phyloP scores from a whole-genome alignment of 2,113 vertebrate species.

The Penelope pileata region DNA sequence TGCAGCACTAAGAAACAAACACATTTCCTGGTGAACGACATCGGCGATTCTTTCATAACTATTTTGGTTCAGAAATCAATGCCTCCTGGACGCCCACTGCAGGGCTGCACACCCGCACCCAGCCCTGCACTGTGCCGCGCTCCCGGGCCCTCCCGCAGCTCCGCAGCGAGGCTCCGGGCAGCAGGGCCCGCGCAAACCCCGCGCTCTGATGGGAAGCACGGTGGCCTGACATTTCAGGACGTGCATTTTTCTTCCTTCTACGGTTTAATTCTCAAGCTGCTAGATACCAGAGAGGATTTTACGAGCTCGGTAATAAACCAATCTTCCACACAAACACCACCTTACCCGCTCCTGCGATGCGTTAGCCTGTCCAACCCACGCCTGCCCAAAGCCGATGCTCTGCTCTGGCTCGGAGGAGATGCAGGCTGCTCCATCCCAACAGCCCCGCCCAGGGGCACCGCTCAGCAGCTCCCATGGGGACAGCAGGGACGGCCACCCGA shows the following conservation, averaged over 20 bases:
- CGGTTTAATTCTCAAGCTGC: background rate
- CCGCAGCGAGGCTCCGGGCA: background rate
- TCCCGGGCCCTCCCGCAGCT: no score
- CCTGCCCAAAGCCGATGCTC: background rate
- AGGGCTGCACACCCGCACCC: no score
- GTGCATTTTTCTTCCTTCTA: background rate
- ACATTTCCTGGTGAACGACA: background rate
- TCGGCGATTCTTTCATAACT: accelerated
- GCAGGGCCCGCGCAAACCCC: no score
- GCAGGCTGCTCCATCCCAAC: background rate
- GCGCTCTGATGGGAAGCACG: no score
- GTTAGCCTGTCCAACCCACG: background rate
- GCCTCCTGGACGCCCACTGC: background rate
- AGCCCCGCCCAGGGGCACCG: no score
- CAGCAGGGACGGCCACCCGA: no score
- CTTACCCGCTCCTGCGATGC: background rate
- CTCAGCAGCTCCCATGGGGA: no score
- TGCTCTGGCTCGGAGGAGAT: background rate
- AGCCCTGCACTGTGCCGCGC: no score
- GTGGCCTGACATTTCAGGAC: background rate
- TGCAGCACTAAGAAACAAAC: accelerated
- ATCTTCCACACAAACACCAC: background rate
- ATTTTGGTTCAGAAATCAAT: background rate
- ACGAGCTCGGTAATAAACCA: background rate
- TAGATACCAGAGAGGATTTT: background rate